Percentiles rank a stretch among this genome's conserved stretches.
These are phyloP conservation scores for Ctenochaetus hawaiiensis DNA, from an alignment of 2,797 vertebrate genomes.

Conservation along the genomic window DNA sequence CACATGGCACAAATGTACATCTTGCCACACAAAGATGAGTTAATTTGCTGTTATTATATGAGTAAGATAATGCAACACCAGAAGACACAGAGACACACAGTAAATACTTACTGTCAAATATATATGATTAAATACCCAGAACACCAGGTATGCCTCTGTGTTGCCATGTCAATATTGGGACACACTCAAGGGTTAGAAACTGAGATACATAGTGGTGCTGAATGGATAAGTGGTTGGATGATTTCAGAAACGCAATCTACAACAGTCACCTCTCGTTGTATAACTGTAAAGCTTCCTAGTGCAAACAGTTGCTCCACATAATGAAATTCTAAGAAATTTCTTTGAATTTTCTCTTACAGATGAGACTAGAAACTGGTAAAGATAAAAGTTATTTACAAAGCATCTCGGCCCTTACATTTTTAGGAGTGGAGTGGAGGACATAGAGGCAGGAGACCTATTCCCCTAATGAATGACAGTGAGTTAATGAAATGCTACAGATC, in stretches of 20 bases:
- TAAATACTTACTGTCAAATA: conserved; percentile 8
- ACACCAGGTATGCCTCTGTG: conserved; percentile 10
- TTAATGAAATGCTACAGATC: too few relatives aligned
- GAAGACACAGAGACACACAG: not conserved
- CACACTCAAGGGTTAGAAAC: conserved; percentile 21
- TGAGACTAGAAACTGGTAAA: too few relatives aligned
- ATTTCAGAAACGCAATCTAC: conserved; percentile 1
- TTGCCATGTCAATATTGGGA: conserved; percentile 21
- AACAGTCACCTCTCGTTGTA: not conserved
- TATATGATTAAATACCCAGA: not conserved
- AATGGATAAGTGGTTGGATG: conserved; percentile 3
- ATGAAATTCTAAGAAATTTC: too few relatives aligned
- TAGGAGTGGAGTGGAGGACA: too few relatives aligned
- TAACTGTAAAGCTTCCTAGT: too few relatives aligned
- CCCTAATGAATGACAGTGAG: too few relatives aligned
- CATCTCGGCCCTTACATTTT: too few relatives aligned
- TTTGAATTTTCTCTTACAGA: too few relatives aligned
- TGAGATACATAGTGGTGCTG: conserved; percentile 15
- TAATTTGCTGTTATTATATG: not conserved
- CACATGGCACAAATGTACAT: not conserved
- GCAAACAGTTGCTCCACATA: too few relatives aligned
- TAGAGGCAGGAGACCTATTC: too few relatives aligned
- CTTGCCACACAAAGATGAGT: not conserved
- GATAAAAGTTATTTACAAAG: too few relatives aligned
- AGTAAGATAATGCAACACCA: not conserved